Conservation (phyloP, 2,113 vertebrate genomes). For the Coptodon bakossiorum region DNA sequence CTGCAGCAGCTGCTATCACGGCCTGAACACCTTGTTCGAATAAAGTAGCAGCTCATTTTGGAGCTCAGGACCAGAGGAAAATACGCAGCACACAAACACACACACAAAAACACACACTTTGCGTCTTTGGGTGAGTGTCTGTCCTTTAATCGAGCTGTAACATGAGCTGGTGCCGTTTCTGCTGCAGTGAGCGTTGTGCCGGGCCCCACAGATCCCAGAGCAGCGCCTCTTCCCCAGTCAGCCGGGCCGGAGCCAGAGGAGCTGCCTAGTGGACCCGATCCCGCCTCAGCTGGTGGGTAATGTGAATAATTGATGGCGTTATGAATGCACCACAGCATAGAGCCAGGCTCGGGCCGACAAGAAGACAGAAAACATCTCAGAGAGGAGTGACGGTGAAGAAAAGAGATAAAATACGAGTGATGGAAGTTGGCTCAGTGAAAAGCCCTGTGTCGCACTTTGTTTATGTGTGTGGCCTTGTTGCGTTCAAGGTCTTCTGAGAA, state of each 20-base stretch:
- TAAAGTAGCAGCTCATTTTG: background rate
- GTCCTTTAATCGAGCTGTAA: slow-evolving; percentile 51
- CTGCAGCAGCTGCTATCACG: background rate
- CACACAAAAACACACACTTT: background rate
- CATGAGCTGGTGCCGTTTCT: slow-evolving; percentile 43
- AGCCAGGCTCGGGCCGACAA: background rate
- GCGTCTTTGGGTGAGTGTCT: background rate
- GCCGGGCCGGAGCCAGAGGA: background rate
- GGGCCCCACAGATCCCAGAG: slow-evolving; percentile 19
- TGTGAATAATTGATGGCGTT: slow-evolving; percentile 67
- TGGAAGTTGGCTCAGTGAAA: background rate
- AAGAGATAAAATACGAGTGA: background rate
- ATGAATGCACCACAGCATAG: slow-evolving; percentile 56
- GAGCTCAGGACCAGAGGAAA: background rate
- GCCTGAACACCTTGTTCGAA: background rate
- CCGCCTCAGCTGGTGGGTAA: background rate
- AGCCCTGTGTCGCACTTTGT: background rate
- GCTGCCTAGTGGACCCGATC: slow-evolving; percentile 12
- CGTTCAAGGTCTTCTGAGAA: slow-evolving; percentile 28
- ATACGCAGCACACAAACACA: background rate
- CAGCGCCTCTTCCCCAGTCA: background rate
- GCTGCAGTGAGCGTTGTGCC: slow-evolving; percentile 43
- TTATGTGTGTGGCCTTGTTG: slow-evolving; percentile 7
- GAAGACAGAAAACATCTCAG: background rate
- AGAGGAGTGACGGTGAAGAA: background rate